A percentile compares a stretch with the other conserved stretches of the same genome.
Conservation (phyloP, 2,797 vertebrate species). For the Argya squamiceps region DNA sequence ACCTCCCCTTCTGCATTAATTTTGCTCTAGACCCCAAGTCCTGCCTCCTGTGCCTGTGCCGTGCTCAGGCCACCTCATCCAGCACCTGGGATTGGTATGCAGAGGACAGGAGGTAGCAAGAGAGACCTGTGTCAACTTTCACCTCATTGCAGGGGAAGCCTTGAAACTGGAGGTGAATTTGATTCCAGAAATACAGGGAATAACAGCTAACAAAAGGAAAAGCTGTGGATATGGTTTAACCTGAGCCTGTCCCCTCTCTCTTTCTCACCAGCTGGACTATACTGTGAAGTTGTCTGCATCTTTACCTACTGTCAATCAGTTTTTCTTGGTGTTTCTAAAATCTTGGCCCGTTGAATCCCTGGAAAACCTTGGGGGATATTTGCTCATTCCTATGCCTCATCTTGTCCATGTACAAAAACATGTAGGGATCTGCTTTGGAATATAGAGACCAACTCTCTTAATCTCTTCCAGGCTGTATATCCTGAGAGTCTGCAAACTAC, state of each 20-base stretch:
- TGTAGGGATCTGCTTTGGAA: background rate
- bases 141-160: background rate
- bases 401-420: background rate
- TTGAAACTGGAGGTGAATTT: background rate
- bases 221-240: background rate
- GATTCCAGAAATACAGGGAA: background rate
- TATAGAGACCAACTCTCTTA: background rate
- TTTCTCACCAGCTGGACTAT: background rate
- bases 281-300: background rate
- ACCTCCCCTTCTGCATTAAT: background rate
- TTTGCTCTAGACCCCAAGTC: background rate
- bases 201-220: background rate
- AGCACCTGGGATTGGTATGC: background rate
- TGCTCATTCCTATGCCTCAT: background rate
- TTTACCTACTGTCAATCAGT: background rate
- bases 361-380: background rate
- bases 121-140: background rate
- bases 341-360: background rate
- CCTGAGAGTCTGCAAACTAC: background rate
- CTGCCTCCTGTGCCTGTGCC: background rate
- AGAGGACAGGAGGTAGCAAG: background rate
- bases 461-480: background rate
- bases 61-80: rapidly evolving
- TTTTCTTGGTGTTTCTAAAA: background rate
- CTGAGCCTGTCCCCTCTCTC: background rate